Conservation (phyloP, 2,797 vertebrate species). For the Hylomyscus alleni region DNA sequence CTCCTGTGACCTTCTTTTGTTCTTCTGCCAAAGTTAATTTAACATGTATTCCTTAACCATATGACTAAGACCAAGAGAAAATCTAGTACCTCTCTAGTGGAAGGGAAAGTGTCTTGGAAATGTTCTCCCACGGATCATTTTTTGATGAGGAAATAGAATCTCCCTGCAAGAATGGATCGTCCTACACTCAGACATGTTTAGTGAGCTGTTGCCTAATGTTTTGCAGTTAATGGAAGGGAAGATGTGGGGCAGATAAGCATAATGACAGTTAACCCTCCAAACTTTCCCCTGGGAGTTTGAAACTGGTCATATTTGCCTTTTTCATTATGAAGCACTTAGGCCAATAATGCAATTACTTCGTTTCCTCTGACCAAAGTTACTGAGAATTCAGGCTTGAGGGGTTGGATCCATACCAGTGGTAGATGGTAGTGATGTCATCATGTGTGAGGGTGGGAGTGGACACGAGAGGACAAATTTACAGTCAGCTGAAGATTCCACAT, state of each 20-base stretch:
- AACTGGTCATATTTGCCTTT: slow-evolving; percentile 42
- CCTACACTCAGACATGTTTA: neutral
- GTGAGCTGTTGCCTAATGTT: neutral
- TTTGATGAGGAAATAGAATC: neutral
- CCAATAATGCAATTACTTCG: slow-evolving; percentile 14
- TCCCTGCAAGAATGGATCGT: neutral
- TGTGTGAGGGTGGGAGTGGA: neutral
- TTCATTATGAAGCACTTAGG: slow-evolving; percentile 9
- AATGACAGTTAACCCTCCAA: neutral
- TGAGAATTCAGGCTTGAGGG: neutral
- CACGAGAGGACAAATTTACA: neutral
- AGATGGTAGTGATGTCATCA: too few species aligned
- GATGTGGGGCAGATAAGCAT: neutral
- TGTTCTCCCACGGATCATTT: neutral
- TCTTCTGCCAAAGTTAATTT: slow-evolving; percentile 15
- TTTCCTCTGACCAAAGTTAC: neutral
- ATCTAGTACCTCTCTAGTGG: slow-evolving; percentile 16
- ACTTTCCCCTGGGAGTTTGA: slow-evolving; percentile 32
- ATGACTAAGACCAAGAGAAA: slow-evolving; percentile 16
- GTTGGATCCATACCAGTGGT: neutral
- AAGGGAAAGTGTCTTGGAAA: slow-evolving; percentile 42
- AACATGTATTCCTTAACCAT: slow-evolving; percentile 12
- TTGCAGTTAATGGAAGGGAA: slow-evolving; percentile 1
- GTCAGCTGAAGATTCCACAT: neutral
- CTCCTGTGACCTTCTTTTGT: slow-evolving; percentile 1